A percentile compares a stretch with the other conserved stretches of the same genome.
Conservation (phyloP, 2,888 invertebrate species). For the Rhagonycha fulva region DNA sequence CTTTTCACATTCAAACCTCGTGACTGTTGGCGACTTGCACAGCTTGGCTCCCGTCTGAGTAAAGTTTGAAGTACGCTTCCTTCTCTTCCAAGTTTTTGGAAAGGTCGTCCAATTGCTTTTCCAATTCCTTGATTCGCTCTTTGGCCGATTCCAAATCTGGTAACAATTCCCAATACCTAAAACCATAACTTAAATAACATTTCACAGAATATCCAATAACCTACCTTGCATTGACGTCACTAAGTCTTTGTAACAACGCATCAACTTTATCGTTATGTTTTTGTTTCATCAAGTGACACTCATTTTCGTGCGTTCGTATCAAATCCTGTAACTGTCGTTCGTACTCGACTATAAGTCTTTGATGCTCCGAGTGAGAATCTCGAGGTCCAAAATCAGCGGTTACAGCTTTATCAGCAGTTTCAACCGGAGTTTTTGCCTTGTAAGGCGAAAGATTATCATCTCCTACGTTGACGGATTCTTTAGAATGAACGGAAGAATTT, state of each 20-base stretch:
- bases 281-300: slow-evolving; percentile 77
- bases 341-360: slow-evolving; percentile 71
- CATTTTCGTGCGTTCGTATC: slow-evolving; percentile 65
- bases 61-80: slow-evolving; percentile 81
- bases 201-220: background rate
- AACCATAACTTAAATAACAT: background rate
- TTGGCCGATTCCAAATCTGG: slow-evolving; percentile 76
- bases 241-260: slow-evolving; percentile 70
- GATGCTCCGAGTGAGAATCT: slow-evolving; percentile 68
- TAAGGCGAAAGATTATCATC: slow-evolving; percentile 43
- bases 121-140: slow-evolving; percentile 70
- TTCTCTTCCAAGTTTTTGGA: slow-evolving; percentile 71
- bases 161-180: slow-evolving; percentile 74
- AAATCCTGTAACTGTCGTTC: slow-evolving; percentile 78
- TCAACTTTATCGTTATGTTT: slow-evolving; percentile 81
- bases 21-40: slow-evolving; percentile 72
- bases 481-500: slow-evolving; percentile 76
- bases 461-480: slow-evolving; percentile 65
- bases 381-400: slow-evolving; percentile 44
- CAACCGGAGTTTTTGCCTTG: slow-evolving; percentile 33
- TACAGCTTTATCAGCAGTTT: slow-evolving; percentile 43
- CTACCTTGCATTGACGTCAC: slow-evolving; percentile 76
- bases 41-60: slow-evolving; percentile 79
- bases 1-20: slow-evolving; percentile 59
- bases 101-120: slow-evolving; percentile 72